Evolutionary conservation across 2,888 invertebrate species (phyloP).

Genomic region (Iselma pallidipennis): DNA sequence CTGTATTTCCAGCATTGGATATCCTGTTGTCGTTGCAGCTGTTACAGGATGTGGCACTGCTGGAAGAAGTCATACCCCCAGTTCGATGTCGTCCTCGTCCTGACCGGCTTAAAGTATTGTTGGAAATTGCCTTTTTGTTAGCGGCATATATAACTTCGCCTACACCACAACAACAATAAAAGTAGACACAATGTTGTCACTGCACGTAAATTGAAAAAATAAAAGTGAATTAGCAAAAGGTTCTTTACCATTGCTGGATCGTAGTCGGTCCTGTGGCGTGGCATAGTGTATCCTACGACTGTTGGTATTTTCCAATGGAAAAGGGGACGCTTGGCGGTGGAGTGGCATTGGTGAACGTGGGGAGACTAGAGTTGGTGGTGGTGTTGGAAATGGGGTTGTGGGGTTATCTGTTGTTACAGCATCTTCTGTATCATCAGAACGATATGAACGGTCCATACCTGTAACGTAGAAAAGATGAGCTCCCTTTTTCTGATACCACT

Average conservation of each 20-base stretch:
- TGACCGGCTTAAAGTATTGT: conserved; percentile 52
- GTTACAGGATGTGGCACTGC: conserved; percentile 60
- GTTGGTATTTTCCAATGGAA: conserved; percentile 71
- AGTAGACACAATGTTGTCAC: background rate
- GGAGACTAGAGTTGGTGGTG: conserved; percentile 58
- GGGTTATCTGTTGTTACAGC: conserved; percentile 61
- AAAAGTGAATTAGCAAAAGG: background rate
- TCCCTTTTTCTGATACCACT: too few species aligned
- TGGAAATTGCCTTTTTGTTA: conserved; percentile 51
- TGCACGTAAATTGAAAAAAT: background rate
- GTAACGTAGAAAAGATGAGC: conserved; percentile 40
- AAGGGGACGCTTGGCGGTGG: conserved; percentile 70
- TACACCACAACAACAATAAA: conserved; percentile 25
- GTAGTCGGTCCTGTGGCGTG: conserved; percentile 54
- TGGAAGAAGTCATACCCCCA: conserved; percentile 63
- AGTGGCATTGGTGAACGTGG: conserved; percentile 65
- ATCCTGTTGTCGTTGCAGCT: conserved; percentile 51
- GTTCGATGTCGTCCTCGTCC: conserved; percentile 54
- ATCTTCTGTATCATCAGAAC: conserved; percentile 73
- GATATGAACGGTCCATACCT: conserved; percentile 74
- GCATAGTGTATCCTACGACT: conserved; percentile 61
- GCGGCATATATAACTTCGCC: conserved; percentile 52
- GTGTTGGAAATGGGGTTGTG: conserved; percentile 61
- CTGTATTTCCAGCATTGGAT: conserved; percentile 39
- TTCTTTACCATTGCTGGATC: conserved; percentile 53